Evolutionary conservation across 2,113 vertebrate genomes (phyloP).

Genomic region (Cyrtonyx montezumae): DNA sequence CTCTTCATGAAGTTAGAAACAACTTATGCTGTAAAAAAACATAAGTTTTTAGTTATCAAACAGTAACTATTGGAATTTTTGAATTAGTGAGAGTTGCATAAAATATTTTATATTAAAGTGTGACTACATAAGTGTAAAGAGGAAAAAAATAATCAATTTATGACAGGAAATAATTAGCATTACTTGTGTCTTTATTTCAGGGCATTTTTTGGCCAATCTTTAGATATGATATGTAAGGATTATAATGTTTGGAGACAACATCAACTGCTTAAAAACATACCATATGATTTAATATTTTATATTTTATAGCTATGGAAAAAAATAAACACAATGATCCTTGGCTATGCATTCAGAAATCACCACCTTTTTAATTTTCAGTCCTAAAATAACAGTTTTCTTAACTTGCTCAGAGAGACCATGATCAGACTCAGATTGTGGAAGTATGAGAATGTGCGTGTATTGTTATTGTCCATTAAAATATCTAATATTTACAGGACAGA

Average conservation of each 20-base stretch:
- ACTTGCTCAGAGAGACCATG: not conserved
- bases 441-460: not conserved
- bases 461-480: not conserved
- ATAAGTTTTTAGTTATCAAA: not conserved
- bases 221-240: too few relatives aligned
- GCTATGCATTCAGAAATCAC: not conserved
- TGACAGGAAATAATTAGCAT: not conserved
- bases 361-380: not conserved
- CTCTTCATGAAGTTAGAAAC: not conserved
- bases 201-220: slow-evolving; percentile 2
- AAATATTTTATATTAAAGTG: not conserved
- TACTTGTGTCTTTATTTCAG: not conserved
- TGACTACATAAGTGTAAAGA: not conserved
- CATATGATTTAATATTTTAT: slow-evolving; percentile 9
- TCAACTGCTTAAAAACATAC: not conserved
- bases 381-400: not conserved
- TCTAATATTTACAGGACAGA: not conserved
- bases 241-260: not conserved
- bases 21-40: too few relatives aligned
- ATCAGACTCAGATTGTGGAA: not conserved
- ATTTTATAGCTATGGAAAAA: not conserved
- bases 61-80: not conserved
- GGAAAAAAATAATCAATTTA: not conserved
- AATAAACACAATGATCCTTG: not conserved
- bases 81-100: not conserved